Evolutionary conservation across 1,140 invertebrate species (phyloP), one percentile per base, ranked within the genome.

Genomic region (Charaxes varanes): DNA sequence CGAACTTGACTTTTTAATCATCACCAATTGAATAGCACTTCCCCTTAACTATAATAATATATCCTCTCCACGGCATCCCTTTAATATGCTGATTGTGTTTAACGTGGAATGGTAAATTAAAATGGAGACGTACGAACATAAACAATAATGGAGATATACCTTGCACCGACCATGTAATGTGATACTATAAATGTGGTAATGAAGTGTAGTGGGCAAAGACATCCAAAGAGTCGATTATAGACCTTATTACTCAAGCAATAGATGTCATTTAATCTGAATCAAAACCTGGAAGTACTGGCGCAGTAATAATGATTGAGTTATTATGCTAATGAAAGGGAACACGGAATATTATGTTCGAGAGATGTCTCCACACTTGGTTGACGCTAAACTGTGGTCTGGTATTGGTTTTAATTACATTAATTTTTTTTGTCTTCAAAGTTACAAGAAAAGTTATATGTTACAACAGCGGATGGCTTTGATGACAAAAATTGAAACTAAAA

Each of bases 21-120:
- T n/a, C n/a, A n/a, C n/a, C n/a, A n/a, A n/a, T n/a, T n/a, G n/a
- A n/a, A n/a, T n/a, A n/a, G n/a, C n/a, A n/a, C 24, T 11, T 3
- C 10, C 15, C 34, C 34, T 37, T 37, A 37, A 37, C 23, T 10
- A 26, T 6, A 37, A 27, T 14, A 37, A 27, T 3, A 27, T 31
- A 11, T 12, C 2, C 13, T 19, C 32, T 42, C 21, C 21, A 42
- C 36, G 6, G 26, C 24, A 30, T 22, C 12, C 27, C 16, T 30
- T 43, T 30, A 30, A 43, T 34, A 43, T 43, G 23, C 18, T 43
- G 33, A 43, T 43, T 43, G 26, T 18, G 12, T 43, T 33, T 24
- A 35, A 28, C 33, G 30, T 30, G 26, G 10, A 36, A 23, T 28
- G 8, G 32, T 36, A 36, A 36, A 36, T 36, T 43, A 31, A 43